Conservation (phyloP, 1,140 invertebrate genomes). For the Cheumatopsyche charites region DNA sequence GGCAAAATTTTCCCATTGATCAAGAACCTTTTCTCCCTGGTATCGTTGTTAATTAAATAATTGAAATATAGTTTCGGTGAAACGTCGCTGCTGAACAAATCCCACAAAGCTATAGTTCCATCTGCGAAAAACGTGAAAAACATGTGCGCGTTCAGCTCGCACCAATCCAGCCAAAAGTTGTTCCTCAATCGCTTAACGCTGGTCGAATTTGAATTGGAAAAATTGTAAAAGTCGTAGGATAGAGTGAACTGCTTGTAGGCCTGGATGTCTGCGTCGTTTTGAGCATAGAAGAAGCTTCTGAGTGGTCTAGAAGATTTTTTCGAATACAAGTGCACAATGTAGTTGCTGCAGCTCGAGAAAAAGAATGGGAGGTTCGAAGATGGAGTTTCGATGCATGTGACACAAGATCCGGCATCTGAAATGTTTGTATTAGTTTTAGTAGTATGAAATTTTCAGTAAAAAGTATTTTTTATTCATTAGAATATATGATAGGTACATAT, state of each 20-base stretch:
- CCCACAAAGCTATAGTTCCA: conserved; percentile 30
- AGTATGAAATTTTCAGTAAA: not conserved
- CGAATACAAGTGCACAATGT: conserved; percentile 37
- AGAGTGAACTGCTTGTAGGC: not conserved
- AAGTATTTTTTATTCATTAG: not conserved
- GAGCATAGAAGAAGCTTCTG: conserved; percentile 35
- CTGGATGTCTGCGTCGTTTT: not conserved
- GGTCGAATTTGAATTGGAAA: not conserved
- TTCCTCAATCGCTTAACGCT: too few species aligned
- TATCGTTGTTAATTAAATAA: not conserved
- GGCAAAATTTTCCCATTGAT: conserved; percentile 8
- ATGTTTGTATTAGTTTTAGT: not conserved
- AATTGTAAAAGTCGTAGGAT: not conserved
- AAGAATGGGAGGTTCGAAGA: conserved; percentile 37
- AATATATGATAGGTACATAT: too few species aligned
- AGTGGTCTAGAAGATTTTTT: conserved; percentile 24
- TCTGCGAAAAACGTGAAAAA: conserved; percentile 33
- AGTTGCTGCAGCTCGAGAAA: conserved; percentile 37
- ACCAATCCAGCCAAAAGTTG: conserved; percentile 35
- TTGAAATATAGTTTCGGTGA: conserved; percentile 26
- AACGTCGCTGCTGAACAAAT: conserved; percentile 40
- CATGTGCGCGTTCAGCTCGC: conserved; percentile 29
- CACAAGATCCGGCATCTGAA: conserved; percentile 35
- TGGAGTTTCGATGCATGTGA: conserved; percentile 36
- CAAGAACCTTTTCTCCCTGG: not conserved